Conservation (phyloP, 2,113 vertebrate genomes). For the Callipepla californica region DNA sequence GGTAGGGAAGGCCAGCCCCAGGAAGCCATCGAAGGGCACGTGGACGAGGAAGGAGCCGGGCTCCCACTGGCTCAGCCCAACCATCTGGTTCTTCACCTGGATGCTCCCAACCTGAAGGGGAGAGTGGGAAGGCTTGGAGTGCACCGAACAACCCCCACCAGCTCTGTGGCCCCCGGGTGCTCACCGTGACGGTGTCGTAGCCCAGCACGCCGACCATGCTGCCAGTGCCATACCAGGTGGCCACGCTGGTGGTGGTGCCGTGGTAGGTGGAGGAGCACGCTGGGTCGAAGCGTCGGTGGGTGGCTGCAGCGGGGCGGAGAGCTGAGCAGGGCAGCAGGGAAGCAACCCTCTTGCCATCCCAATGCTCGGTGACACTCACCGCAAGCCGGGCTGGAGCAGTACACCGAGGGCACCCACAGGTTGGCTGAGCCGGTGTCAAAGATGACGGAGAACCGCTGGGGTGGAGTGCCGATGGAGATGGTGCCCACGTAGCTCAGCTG, state of each 20-base stretch:
- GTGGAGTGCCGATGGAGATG: slow-evolving; percentile 60
- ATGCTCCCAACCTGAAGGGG: slow-evolving; percentile 37
- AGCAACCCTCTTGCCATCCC: neutral
- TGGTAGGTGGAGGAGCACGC: slow-evolving; percentile 59
- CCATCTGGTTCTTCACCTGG: neutral
- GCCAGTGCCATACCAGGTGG: slow-evolving; percentile 45
- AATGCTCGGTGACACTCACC: slow-evolving; percentile 12
- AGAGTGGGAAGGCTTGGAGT: neutral
- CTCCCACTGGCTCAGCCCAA: slow-evolving; percentile 51
- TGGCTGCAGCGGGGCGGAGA: neutral
- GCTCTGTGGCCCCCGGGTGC: neutral
- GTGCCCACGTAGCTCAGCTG: slow-evolving; percentile 60
- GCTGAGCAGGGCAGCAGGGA: neutral
- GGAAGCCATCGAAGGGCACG: slow-evolving; percentile 33
- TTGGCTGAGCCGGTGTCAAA: slow-evolving; percentile 66
- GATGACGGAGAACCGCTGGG: slow-evolving; percentile 62
- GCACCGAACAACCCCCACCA: neutral
- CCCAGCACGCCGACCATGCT: slow-evolving; percentile 63
- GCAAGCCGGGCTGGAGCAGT: slow-evolving; percentile 54
- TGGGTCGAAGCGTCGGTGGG: slow-evolving; percentile 52
- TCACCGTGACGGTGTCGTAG: slow-evolving; percentile 71
- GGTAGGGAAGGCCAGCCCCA: slow-evolving; percentile 61
- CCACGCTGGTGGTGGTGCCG: neutral
- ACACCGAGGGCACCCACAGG: slow-evolving; percentile 71
- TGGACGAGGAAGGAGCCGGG: neutral